Evolutionary conservation across 2,888 invertebrate species (phyloP).

Genomic region (Atrina japonica): DNA sequence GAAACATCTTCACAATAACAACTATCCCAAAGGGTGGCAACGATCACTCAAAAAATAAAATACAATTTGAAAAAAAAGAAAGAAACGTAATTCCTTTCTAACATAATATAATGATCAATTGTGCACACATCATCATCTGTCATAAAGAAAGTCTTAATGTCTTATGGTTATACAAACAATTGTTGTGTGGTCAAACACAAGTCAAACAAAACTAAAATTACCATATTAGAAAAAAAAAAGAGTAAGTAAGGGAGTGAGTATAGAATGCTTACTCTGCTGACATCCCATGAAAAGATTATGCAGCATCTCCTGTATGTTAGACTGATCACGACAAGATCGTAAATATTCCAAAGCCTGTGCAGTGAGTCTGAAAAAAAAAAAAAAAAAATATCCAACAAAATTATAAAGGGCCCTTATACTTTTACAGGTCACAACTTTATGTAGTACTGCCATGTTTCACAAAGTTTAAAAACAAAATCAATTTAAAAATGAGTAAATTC

Average conservation of each 20-base stretch:
- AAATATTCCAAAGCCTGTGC: slow-evolving; percentile 86
- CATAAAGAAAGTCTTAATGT: too few species aligned
- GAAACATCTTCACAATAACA: not conserved
- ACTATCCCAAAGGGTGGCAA: not conserved
- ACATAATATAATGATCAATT: too few species aligned
- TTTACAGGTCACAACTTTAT: not conserved
- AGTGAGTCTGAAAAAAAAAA: slow-evolving; percentile 80
- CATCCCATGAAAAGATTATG: slow-evolving; percentile 84
- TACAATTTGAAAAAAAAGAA: not conserved
- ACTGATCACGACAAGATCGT: slow-evolving; percentile 83
- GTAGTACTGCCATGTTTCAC: not conserved
- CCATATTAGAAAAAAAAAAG: too few species aligned
- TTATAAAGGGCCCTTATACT: too few species aligned
- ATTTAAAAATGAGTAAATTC: too few species aligned
- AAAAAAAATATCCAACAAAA: slow-evolving; percentile 1
- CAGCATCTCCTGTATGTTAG: slow-evolving; percentile 82
- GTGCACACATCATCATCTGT: too few species aligned
- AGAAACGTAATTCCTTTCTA: too few species aligned
- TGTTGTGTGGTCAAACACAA: too few species aligned
- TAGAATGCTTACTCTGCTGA: slow-evolving; percentile 84
- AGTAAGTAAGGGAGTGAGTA: too few species aligned
- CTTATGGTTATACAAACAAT: too few species aligned
- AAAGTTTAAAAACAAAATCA: too few species aligned
- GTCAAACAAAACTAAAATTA: too few species aligned
- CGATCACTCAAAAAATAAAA: not conserved